phyloP scores from a whole-genome alignment of 2,888 invertebrate species.

The Heteropelma amictum region DNA sequence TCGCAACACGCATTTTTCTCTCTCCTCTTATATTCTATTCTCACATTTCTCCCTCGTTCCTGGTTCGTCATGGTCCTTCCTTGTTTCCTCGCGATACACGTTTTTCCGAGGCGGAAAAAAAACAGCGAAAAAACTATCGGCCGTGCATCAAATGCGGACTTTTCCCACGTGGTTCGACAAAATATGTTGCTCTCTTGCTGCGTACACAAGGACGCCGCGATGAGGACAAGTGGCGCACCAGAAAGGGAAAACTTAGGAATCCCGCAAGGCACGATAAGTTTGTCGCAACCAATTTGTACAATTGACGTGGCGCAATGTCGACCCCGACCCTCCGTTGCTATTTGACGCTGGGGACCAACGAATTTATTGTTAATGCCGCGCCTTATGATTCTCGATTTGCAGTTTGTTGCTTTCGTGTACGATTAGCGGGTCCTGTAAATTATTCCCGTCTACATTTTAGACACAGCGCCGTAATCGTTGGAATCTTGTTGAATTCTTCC shows the following conservation, averaged over 20 bases:
- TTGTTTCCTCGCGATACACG: conserved; percentile 24
- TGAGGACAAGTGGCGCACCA: conserved; percentile 40
- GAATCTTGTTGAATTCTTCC: too few relatives aligned
- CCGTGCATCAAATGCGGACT: conserved; percentile 55
- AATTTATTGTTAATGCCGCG: conserved; percentile 73
- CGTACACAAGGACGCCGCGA: conserved; percentile 28
- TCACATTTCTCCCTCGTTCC: conserved; percentile 6
- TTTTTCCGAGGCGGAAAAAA: conserved; percentile 24
- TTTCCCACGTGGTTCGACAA: conserved; percentile 60
- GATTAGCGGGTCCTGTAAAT: too few relatives aligned
- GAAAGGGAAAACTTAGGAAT: conserved; percentile 23
- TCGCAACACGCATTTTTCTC: conserved; percentile 22
- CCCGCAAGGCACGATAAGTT: conserved; percentile 71
- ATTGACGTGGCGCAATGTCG: conserved; percentile 67
- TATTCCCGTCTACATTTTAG: too few relatives aligned
- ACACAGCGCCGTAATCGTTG: too few relatives aligned
- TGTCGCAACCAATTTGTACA: conserved; percentile 78
- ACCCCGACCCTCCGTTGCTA: conserved; percentile 61
- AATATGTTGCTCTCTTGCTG: conserved; percentile 57
- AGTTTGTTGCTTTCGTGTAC: too few relatives aligned
- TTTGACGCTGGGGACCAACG: conserved; percentile 74
- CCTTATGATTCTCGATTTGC: conserved; percentile 37
- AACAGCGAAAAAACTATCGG: conserved; percentile 62
- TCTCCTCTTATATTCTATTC: neutral
- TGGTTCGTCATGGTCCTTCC: conserved; percentile 8